These are phyloP conservation scores for Deroptyus accipitrinus DNA, from an alignment of 2,113 vertebrate species.

Conservation along the genomic window DNA sequence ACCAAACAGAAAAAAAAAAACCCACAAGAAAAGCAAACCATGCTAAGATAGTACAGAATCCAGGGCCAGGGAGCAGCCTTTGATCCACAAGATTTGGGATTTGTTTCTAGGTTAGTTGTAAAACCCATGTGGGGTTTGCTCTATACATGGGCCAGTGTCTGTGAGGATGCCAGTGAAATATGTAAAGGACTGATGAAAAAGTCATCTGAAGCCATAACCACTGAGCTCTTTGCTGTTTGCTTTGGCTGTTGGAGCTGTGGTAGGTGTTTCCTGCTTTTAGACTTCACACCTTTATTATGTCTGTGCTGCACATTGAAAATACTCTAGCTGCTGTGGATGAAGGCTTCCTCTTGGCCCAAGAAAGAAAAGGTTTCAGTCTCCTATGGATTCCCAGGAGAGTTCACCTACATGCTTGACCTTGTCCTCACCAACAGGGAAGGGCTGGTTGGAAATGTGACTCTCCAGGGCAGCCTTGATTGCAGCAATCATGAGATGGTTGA, in stretches of 20 bases:
- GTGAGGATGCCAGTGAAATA: background rate
- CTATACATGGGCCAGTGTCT: background rate
- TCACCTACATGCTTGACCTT: background rate
- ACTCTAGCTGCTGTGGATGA: background rate
- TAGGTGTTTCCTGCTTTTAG: conserved; percentile 18
- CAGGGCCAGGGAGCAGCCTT: background rate
- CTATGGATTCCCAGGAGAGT: background rate
- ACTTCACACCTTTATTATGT: conserved; percentile 12
- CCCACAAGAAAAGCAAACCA: background rate
- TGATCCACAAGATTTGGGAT: background rate
- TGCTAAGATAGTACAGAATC: background rate
- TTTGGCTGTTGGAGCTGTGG: conserved; percentile 15
- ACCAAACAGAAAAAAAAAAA: background rate
- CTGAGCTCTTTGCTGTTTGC: background rate
- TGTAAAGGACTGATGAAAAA: background rate
- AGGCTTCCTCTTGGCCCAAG: background rate
- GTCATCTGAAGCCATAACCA: background rate
- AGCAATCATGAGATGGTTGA: too few species aligned
- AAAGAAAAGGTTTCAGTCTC: background rate
- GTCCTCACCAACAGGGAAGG: too few species aligned
- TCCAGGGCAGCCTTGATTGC: too few species aligned
- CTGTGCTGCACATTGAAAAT: background rate
- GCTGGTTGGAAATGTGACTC: too few species aligned
- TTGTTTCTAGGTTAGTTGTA: conserved; percentile 1
- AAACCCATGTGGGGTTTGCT: background rate